phyloP scores from a whole-genome alignment of 2,113 vertebrate species.

The Spea multiplicata region DNA sequence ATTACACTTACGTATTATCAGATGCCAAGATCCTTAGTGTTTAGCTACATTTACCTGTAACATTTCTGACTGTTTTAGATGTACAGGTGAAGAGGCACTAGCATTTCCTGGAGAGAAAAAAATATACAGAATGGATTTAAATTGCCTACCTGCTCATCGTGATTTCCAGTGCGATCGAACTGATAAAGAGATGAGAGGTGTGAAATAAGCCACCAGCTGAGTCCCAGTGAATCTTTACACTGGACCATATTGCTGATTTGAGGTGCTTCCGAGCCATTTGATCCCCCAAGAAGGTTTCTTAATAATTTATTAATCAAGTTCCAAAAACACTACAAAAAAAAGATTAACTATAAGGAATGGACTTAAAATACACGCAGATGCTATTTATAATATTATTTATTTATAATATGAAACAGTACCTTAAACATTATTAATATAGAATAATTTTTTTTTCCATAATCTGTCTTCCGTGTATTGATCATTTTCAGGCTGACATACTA shows the following conservation, averaged over 20 bases:
- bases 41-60: too few relatives aligned
- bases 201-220: conserved; percentile 90
- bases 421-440: too few relatives aligned
- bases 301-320: conserved; percentile 76
- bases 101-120: not conserved
- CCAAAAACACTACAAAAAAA: conserved; percentile 81
- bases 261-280: conserved; percentile 49
- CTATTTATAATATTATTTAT: too few relatives aligned
- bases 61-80: too few relatives aligned
- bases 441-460: too few relatives aligned
- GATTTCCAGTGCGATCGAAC: conserved; percentile 74
- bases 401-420: too few relatives aligned
- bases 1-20: too few relatives aligned
- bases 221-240: conserved; percentile 83
- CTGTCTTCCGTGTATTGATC: too few relatives aligned
- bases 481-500: too few relatives aligned
- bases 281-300: conserved; percentile 60
- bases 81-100: not conserved
- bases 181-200: conserved; percentile 80
- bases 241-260: conserved; percentile 55
- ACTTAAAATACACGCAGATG: too few relatives aligned
- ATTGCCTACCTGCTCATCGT: conserved; percentile 73
- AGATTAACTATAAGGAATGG: conserved; percentile 23
- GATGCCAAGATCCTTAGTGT: too few relatives aligned
- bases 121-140: conserved; percentile 11